Percentiles rank a stretch among this genome's conserved stretches.
These are phyloP conservation scores for Himalopsyche phryganea DNA, from an alignment of 1,140 invertebrate genomes.

Conservation along the genomic window DNA sequence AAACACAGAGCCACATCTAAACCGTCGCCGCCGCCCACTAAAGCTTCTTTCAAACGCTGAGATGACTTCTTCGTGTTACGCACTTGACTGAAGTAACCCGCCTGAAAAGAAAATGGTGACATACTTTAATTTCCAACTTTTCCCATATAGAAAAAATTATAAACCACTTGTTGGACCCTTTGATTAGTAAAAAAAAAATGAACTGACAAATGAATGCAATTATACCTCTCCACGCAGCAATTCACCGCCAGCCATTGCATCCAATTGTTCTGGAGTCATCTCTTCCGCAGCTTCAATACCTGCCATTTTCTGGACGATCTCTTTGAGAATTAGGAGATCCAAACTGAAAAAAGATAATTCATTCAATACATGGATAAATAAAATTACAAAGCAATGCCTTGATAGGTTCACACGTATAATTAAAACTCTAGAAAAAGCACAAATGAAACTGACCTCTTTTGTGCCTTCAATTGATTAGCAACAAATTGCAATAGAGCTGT, in stretches of 20 bases:
- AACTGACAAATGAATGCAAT: neutral
- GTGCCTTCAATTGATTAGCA: conserved; percentile 93
- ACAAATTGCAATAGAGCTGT: conserved; percentile 95
- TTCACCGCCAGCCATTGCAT: conserved; percentile 95
- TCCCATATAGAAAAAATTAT: too few relatives aligned
- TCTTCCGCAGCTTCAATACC: conserved; percentile 96
- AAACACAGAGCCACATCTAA: conserved; percentile 91
- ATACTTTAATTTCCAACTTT: too few relatives aligned
- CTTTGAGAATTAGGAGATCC: conserved; percentile 92
- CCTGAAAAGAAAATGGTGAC: conserved; percentile 6
- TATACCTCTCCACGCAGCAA: conserved; percentile 85
- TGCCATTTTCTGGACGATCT: conserved; percentile 99
- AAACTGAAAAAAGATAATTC: conserved; percentile 62
- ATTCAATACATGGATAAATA: too few relatives aligned
- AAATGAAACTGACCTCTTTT: conserved; percentile 70
- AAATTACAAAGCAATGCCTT: too few relatives aligned
- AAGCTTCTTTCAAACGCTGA: conserved; percentile 90
- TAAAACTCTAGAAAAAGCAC: too few relatives aligned
- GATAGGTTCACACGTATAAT: too few relatives aligned
- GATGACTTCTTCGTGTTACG: conserved; percentile 96
- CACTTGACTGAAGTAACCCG: conserved; percentile 95
- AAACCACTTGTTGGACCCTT: too few relatives aligned
- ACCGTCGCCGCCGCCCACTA: conserved; percentile 76
- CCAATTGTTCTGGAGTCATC: conserved; percentile 93
- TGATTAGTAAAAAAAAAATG: too few relatives aligned